These are phyloP conservation scores for Saturnia pavonia DNA, from an alignment of 2,888 invertebrate species.

Conservation along the genomic window DNA sequence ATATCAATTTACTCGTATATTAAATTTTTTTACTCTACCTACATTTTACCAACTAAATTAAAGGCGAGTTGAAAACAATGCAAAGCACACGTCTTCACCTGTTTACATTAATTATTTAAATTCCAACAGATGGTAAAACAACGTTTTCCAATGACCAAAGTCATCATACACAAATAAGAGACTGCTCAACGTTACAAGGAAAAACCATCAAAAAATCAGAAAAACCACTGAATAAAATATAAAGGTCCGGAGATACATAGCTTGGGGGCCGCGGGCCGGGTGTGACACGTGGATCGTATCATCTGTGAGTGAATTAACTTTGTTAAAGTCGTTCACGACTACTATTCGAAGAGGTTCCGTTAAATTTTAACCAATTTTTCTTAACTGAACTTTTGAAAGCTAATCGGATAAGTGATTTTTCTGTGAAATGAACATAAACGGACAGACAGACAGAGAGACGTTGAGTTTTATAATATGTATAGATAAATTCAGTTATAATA, in stretches of 20 bases:
- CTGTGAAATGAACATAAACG: too few relatives aligned
- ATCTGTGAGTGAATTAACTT: background rate
- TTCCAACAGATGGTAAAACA: too few relatives aligned
- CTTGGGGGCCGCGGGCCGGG: background rate
- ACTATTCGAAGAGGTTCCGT: background rate
- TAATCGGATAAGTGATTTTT: too few relatives aligned
- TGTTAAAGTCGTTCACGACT: background rate
- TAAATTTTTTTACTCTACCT: too few relatives aligned
- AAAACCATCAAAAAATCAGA: constrained; percentile 52
- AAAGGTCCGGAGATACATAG: constrained; percentile 17
- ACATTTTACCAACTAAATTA: too few relatives aligned
- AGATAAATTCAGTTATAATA: too few relatives aligned
- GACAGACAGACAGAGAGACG: too few relatives aligned
- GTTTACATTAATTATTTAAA: too few relatives aligned
- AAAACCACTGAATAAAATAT: constrained; percentile 28
- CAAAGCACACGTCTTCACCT: too few relatives aligned
- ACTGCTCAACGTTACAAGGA: constrained; percentile 37
- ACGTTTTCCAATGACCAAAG: constrained; percentile 32
- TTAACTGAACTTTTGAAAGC: background rate
- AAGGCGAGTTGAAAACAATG: too few relatives aligned
- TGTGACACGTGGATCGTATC: background rate
- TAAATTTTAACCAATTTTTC: background rate
- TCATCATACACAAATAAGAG: constrained; percentile 30
- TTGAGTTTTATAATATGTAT: too few relatives aligned
- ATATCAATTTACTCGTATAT: too few relatives aligned